Evolutionary conservation across 2,797 vertebrate species (phyloP).

Genomic region (Xiphorhynchus erythropygius): DNA sequence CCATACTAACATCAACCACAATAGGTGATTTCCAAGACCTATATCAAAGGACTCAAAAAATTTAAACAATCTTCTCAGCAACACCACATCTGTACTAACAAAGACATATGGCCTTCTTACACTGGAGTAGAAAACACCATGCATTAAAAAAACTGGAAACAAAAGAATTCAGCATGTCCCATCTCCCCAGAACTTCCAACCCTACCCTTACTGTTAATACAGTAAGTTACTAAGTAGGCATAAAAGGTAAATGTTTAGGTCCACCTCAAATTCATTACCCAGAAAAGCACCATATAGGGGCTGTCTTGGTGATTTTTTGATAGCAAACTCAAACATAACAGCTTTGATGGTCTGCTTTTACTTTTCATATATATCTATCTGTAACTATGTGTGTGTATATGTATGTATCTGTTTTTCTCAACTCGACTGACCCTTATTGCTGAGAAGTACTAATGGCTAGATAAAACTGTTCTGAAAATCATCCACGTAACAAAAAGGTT

Average conservation of each 20-base stretch:
- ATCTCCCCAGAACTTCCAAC: neutral
- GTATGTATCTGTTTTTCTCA: neutral
- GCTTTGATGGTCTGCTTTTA: neutral
- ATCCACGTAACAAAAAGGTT: rapidly evolving
- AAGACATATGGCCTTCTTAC: neutral
- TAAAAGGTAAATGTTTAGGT: neutral
- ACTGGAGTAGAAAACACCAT: neutral
- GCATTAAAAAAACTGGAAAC: neutral
- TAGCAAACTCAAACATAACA: neutral
- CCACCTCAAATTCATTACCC: neutral
- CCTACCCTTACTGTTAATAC: neutral
- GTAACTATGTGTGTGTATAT: no score
- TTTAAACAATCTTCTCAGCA: neutral
- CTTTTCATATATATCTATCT: rapidly evolving
- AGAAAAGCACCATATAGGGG: neutral
- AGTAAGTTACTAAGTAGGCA: neutral
- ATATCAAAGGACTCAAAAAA: neutral
- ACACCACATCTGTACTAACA: neutral
- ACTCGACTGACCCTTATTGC: neutral
- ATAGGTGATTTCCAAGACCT: neutral
- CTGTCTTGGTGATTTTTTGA: neutral
- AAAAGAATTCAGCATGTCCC: neutral
- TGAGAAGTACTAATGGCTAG: neutral
- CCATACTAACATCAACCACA: neutral
- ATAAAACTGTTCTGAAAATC: neutral